Percentiles rank a stretch among this genome's conserved stretches.
These are phyloP conservation scores for Phalacrocorax carbo DNA, from an alignment of 2,113 vertebrate species.

Conservation along the genomic window DNA sequence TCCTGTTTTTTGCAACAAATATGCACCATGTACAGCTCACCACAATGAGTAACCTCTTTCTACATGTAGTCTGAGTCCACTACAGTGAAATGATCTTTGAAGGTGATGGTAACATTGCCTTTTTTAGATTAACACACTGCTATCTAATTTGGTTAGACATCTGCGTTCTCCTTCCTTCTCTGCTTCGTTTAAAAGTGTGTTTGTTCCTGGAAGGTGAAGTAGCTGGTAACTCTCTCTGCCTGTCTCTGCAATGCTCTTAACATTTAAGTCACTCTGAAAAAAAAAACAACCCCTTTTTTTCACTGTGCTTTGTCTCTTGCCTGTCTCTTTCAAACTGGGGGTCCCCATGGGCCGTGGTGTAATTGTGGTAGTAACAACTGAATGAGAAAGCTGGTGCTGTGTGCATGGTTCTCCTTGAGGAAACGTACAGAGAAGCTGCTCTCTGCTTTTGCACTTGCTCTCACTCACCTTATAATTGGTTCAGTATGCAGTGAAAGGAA, in stretches of 20 bases:
- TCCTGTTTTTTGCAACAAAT: not conserved
- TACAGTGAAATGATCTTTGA: not conserved
- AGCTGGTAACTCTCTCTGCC: not conserved
- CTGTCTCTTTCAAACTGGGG: not conserved
- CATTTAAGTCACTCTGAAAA: not conserved
- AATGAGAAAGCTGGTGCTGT: not conserved
- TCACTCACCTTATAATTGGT: not conserved
- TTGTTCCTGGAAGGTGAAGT: not conserved
- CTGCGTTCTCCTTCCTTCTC: not conserved
- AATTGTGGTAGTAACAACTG: not conserved
- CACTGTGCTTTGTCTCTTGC: not conserved
- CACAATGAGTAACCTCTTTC: not conserved
- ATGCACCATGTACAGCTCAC: not conserved
- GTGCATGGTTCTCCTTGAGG: not conserved
- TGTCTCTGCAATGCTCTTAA: not conserved
- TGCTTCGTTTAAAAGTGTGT: not conserved
- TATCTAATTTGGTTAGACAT: not conserved
- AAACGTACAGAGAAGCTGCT: not conserved
- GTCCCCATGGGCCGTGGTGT: fast-evolving
- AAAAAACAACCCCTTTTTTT: not conserved
- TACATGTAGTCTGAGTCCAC: fast-evolving
- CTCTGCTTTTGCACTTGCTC: not conserved
- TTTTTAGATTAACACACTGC: not conserved
- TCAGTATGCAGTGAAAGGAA: not conserved
- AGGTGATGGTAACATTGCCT: not conserved